Evolutionary conservation across 2,113 vertebrate species (phyloP).

Genomic region (Rhipidura dahli): DNA sequence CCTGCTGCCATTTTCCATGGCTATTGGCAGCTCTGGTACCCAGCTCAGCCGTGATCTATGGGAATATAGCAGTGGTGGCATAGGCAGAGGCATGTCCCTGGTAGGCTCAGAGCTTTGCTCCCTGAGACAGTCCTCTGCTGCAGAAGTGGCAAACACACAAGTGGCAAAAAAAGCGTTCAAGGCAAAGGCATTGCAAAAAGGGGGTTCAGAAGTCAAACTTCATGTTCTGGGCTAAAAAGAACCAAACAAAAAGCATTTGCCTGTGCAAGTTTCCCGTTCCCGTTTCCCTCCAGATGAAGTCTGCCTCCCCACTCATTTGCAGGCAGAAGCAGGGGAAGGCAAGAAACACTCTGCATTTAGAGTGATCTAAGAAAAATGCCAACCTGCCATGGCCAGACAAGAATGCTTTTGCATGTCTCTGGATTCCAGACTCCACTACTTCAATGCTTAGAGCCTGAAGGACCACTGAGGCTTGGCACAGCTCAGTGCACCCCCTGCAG

Average conservation of each 20-base stretch:
- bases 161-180: accelerated
- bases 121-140: not conserved
- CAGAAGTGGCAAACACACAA: not conserved
- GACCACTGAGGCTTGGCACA: not conserved
- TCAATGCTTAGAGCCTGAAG: not conserved
- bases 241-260: not conserved
- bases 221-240: not conserved
- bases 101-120: not conserved
- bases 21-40: not conserved
- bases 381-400: not conserved
- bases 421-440: not conserved
- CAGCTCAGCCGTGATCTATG: not conserved
- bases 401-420: not conserved
- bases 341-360: not conserved
- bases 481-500: not conserved
- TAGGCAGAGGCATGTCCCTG: not conserved
- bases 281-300: not conserved
- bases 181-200: not conserved
- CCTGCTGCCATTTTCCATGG: accelerated
- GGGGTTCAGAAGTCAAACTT: not conserved
- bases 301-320: not conserved
- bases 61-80: not conserved
- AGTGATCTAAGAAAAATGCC: not conserved
- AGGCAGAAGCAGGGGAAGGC: not conserved
- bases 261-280: not conserved